Percentiles rank a stretch among this genome's conserved stretches.
phyloP scores from a whole-genome alignment of 2,113 vertebrate genomes.

The Ophiodon elongatus region DNA sequence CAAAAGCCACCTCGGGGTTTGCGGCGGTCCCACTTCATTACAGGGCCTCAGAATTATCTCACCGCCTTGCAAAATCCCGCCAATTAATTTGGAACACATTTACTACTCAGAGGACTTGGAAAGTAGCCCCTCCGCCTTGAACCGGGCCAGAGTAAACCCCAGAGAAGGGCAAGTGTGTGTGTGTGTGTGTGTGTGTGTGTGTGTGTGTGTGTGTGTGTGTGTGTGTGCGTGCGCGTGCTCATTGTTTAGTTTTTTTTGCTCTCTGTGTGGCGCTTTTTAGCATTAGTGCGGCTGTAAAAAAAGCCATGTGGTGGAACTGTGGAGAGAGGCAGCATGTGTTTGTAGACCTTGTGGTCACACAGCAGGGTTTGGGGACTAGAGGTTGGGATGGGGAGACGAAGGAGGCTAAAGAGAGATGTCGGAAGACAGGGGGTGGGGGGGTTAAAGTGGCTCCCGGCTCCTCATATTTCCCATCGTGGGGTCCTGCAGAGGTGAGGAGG shows the following conservation, averaged over 20 bases:
- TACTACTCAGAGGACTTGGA: conserved; percentile 65
- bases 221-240: conserved; percentile 18
- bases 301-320: conserved; percentile 72
- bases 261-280: conserved; percentile 43
- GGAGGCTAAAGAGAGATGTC: conserved; percentile 38
- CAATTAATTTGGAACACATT: conserved; percentile 75
- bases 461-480: conserved; percentile 75
- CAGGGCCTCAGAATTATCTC: conserved; percentile 62
- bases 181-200: conserved; percentile 30
- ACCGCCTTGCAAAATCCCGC: conserved; percentile 66
- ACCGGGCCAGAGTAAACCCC: conserved; percentile 59
- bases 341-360: conserved; percentile 78
- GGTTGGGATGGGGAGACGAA: conserved; percentile 32
- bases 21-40: conserved; percentile 61
- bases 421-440: not conserved
- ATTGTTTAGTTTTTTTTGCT: conserved; percentile 52
- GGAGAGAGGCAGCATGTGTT: conserved; percentile 76
- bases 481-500: conserved; percentile 82
- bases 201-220: conserved; percentile 2
- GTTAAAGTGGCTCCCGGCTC: conserved; percentile 71
- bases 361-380: conserved; percentile 62
- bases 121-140: conserved; percentile 40
- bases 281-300: conserved; percentile 60
- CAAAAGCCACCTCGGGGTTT: conserved; percentile 56
- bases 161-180: conserved; percentile 42